Evolutionary conservation across 2,888 invertebrate species (phyloP), one percentile per base, ranked within the genome.

Genomic region (Drosophila hamatofila): DNA sequence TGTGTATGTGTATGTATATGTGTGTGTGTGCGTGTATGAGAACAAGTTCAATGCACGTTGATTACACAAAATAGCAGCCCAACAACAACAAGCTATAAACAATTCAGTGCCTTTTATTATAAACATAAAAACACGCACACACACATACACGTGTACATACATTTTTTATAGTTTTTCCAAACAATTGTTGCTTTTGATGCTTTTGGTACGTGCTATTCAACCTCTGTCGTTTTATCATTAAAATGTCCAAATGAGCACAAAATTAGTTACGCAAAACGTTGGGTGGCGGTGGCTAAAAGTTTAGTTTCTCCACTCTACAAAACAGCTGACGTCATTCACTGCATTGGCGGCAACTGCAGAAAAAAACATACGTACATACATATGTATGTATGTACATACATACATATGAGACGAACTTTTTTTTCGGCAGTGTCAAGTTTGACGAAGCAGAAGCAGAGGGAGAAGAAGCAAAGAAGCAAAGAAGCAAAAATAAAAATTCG

Each of bases 41-140:
- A 66, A 76, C 58, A 78, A 87, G 83, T 83, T 83, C 87, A 87
- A 72, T 80, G 83, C 68, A 78, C 83, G 83, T 73, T 80, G 80
- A 83, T 83, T 80, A 75, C 68, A 87, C 75, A 70, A 81, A 85
- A 83, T 70, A 82, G 55, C 39, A 39, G 39, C n/a, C 8, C 80
- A 63, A 67, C 71, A 65, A 60, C 55, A 52, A 33, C 44, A 4
- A 21, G 3, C n/a, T 16, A 58, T 48, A 9, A 55, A 67, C 57
- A 67, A 72, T 72, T 66, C 51, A 58, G 33, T 33, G 60, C 56
- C 18, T 74, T 82, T 81, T 79, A 83, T 79, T 86, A 69, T 69
- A 80, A 75, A 66, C 81, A 86, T 83, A 73, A 86, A 83, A 77
- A 33, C 69, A 75, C 68, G 61, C 68, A 3, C 11, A 75, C 64